A percentile compares a stretch with the other conserved stretches of the same genome.
Conservation (phyloP, 2,888 invertebrate species). For the Drosophila antonietae region DNA sequence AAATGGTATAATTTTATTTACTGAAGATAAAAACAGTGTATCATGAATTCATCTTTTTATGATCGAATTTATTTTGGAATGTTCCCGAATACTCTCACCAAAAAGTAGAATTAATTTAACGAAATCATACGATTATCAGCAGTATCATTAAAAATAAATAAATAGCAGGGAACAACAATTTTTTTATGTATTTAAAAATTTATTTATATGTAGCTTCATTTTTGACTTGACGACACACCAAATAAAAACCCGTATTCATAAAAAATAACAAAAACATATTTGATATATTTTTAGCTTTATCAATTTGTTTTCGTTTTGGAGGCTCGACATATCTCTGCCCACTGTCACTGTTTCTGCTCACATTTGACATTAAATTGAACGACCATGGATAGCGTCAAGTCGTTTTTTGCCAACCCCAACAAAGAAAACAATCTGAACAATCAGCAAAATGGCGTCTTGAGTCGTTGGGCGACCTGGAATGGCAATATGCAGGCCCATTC, state of each 20-base stretch:
- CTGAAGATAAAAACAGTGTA: neutral
- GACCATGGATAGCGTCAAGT: constrained; percentile 79
- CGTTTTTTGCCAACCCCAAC: constrained; percentile 74
- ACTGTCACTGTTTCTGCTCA: neutral
- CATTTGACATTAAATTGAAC: constrained; percentile 10
- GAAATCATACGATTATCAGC: constrained; percentile 27
- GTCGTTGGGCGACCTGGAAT: constrained; percentile 67
- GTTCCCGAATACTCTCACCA: constrained; percentile 11
- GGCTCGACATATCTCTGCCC: constrained; percentile 58
- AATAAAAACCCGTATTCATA: constrained; percentile 23
- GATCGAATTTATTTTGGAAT: constrained; percentile 9
- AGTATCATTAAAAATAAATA: constrained; percentile 36
- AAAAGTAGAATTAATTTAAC: constrained; percentile 29
- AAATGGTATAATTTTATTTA: neutral
- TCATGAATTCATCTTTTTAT: neutral
- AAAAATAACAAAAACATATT: constrained; percentile 29
- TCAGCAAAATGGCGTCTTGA: constrained; percentile 57
- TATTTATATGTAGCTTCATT: constrained; percentile 12
- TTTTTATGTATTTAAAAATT: constrained; percentile 25
- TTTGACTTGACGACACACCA: constrained; percentile 46
- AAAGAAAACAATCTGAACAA: constrained; percentile 68
- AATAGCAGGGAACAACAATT: constrained; percentile 23
- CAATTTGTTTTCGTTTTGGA: constrained; percentile 60
- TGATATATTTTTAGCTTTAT: constrained; percentile 70
- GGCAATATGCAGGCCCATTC: constrained; percentile 48